Percentiles rank a stretch among this genome's conserved stretches.
These are phyloP conservation scores for Micromys minutus DNA, from an alignment of 2,113 vertebrate species.

Conservation along the genomic window DNA sequence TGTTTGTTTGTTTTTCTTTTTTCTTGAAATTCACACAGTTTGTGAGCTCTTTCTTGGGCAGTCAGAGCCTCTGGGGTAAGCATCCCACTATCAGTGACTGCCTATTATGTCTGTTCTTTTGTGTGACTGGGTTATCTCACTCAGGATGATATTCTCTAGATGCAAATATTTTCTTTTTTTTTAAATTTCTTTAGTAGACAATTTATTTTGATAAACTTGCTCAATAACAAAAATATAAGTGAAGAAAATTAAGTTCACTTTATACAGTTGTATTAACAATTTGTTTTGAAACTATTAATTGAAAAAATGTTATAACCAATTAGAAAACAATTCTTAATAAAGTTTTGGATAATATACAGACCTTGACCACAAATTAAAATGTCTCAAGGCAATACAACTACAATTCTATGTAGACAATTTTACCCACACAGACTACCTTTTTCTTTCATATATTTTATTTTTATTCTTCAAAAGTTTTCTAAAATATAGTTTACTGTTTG, in stretches of 20 bases:
- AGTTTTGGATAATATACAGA: constrained; percentile 79
- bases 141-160: too few species aligned
- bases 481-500: constrained; percentile 75
- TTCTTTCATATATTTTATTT: constrained; percentile 83
- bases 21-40: too few species aligned
- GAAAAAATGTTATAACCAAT: constrained; percentile 86
- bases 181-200: constrained; percentile 88
- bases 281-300: constrained; percentile 86
- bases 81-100: too few species aligned
- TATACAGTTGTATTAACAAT: constrained; percentile 90
- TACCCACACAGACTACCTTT: constrained; percentile 68
- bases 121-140: too few species aligned
- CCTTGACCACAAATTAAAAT: constrained; percentile 76
- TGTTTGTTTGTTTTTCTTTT: too few species aligned
- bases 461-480: constrained; percentile 83
- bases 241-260: constrained; percentile 91
- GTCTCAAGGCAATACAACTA: constrained; percentile 79
- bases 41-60: too few species aligned
- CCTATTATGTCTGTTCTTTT: too few species aligned
- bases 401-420: constrained; percentile 58
- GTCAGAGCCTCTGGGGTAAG: too few species aligned
- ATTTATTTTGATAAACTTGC: constrained; percentile 93
- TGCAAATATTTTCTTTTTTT: too few species aligned
- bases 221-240: constrained; percentile 93
- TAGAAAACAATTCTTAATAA: constrained; percentile 84